A percentile compares a stretch with the other conserved stretches of the same genome.
Evolutionary conservation across 2,797 vertebrate genomes (phyloP).

Genomic region (Macropus fuliginosus): DNA sequence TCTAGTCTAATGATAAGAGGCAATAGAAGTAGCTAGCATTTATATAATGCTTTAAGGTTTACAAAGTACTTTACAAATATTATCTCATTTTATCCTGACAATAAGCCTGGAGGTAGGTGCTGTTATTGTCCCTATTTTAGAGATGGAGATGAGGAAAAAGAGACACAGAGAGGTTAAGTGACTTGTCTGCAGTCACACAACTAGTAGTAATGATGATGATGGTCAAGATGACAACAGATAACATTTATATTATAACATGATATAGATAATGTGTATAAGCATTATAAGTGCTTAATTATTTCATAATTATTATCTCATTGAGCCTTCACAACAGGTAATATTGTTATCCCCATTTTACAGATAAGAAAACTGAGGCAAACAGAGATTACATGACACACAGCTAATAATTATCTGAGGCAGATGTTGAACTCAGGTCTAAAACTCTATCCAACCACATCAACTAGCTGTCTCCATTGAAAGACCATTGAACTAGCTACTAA

Average conservation of each 20-base stretch:
- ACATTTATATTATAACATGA: background rate
- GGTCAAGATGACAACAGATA: background rate
- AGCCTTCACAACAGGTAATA: background rate
- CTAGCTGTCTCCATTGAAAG: background rate
- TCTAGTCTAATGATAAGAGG: background rate
- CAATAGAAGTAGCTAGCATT: background rate
- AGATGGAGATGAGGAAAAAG: background rate
- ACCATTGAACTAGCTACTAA: background rate
- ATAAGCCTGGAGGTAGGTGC: background rate
- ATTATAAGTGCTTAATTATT: background rate
- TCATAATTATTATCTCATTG: background rate
- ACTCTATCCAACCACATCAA: background rate
- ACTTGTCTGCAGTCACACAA: background rate
- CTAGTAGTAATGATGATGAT: background rate
- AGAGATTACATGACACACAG: background rate
- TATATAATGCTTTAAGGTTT: background rate
- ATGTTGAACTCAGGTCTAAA: background rate
- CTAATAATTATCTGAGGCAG: background rate
- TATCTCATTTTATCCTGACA: background rate
- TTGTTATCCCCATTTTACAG: background rate
- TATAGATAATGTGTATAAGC: too few species aligned
- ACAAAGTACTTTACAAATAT: background rate
- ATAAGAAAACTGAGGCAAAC: background rate
- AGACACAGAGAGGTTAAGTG: background rate
- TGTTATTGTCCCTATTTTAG: background rate